Percentiles rank a stretch among this genome's conserved stretches.
Conservation (phyloP, 2,797 vertebrate species). For the Poeciliopsis gracilis region DNA sequence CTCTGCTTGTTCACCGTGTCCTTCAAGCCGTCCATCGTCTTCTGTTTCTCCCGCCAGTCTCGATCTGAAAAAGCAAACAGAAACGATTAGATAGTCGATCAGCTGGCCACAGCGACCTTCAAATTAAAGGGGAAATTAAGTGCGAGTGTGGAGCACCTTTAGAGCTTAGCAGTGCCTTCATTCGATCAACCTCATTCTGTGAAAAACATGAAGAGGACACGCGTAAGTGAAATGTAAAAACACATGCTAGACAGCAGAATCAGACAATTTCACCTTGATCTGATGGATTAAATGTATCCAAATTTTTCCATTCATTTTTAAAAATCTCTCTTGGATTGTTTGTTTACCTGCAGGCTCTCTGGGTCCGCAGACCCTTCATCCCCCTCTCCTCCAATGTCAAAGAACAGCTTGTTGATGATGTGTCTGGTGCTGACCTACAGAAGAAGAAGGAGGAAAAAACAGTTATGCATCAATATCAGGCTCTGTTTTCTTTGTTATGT, state of each 20-base stretch:
- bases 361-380: constrained; percentile 83
- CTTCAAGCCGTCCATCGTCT: constrained; percentile 81
- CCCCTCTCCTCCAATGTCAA: constrained; percentile 87
- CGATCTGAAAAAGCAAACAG: constrained; percentile 78
- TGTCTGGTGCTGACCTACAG: constrained; percentile 89
- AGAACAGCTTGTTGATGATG: constrained; percentile 93
- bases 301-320: too few species aligned
- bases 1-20: constrained; percentile 87
- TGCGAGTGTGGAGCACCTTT: constrained; percentile 82
- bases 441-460: background rate
- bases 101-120: background rate
- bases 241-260: background rate
- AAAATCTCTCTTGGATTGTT: background rate
- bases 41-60: constrained; percentile 87
- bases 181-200: constrained; percentile 90
- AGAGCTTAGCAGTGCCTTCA: constrained; percentile 84
- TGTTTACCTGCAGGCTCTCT: constrained; percentile 89
- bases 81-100: constrained; percentile 20
- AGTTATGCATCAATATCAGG: background rate
- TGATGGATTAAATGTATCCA: too few species aligned
- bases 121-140: background rate
- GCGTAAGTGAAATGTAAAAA: background rate
- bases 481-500: too few species aligned
- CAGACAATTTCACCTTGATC: background rate
- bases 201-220: constrained; percentile 23